Base-by-base conservation (phyloP, 2,888 invertebrate genomes). In the Mesorhabditis belari region DNA sequence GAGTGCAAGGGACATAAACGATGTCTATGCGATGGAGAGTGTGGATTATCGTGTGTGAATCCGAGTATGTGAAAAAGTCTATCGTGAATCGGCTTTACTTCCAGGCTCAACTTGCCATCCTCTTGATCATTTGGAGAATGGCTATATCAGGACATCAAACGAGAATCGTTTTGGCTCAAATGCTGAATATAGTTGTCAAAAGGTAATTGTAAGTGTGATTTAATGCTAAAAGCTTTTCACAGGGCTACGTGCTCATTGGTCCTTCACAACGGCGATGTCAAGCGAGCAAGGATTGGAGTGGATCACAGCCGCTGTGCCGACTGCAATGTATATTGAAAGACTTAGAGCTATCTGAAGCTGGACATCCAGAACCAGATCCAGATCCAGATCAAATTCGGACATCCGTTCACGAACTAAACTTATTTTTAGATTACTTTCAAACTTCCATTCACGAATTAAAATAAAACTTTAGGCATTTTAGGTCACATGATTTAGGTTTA, bases 41-140 rank as follows among this genome's bases (percentile, higher is more conserved):
- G 96, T 80, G 96, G 96, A 61, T 89, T 92, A 88, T 93, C 93
- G 58, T 98, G 96, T 83, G 92, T 96, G 74, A 94, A 95, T 82
- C 93, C 92, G 82, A 91, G 92, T 92, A 76, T 85, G 85, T 52
- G 24, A 53, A 29, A 58, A 28, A 24, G 5, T 61, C 2, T 27
- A n/a, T 3, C 50, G 24, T 49, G 25, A 6, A 5, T n/a, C 12
- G 23, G n/a, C 25, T 29, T 3, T 19, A 54, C 6, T 64, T 75
- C 50, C 67, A 83, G 82, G 79, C 57, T 71, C 80, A 24, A 73
- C 80, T 57, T 83, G 83, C 67, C 72, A 74, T 29, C 70, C 77
- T 5, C 68, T 81, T 4, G 71, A 73, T 5, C 71, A 76, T 4
- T 67, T 82, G 19, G 66, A 71, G 3, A 74, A 83, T 67, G 83